phyloP scores from a whole-genome alignment of 1,140 invertebrate genomes.

The Drosophila parabipectinata region DNA sequence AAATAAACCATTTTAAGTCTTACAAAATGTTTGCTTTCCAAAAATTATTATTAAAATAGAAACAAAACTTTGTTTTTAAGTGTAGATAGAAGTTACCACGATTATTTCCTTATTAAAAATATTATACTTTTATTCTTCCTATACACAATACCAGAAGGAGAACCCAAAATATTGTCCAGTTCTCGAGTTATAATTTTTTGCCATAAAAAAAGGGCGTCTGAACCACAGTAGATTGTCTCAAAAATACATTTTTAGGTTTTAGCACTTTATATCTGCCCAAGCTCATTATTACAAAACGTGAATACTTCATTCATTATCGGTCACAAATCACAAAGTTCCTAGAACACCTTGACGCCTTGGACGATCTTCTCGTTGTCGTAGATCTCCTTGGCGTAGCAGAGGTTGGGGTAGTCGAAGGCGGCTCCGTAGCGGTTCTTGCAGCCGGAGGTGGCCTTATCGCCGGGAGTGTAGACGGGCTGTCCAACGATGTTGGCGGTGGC shows the following conservation, averaged over 20 bases:
- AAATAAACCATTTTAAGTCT: no score
- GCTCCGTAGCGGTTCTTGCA: conserved; percentile 61
- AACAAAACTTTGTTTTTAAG: no score
- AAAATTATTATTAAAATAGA: no score
- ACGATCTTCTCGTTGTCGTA: conserved; percentile 62
- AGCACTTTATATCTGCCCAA: conserved; percentile 25
- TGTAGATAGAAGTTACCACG: no score
- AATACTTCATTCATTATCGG: background rate
- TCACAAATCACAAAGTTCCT: background rate
- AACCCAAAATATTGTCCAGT: no score
- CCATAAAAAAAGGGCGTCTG: no score
- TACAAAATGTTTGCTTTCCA: no score
- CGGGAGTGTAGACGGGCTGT: conserved; percentile 57
- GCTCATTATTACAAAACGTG: background rate
- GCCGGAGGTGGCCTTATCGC: conserved; percentile 52
- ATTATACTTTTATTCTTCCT: no score
- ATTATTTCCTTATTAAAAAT: no score
- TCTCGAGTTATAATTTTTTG: no score
- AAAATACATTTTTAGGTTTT: background rate
- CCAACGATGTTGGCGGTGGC: conserved; percentile 58
- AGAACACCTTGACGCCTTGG: conserved; percentile 25
- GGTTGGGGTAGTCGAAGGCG: conserved; percentile 53
- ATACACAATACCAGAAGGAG: no score
- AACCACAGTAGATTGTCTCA: no score
- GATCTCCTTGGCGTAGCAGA: conserved; percentile 64